Percentiles rank a stretch among this genome's conserved stretches.
phyloP scores from a whole-genome alignment of 1,140 invertebrate genomes.

The Macrobrachium nipponense region DNA sequence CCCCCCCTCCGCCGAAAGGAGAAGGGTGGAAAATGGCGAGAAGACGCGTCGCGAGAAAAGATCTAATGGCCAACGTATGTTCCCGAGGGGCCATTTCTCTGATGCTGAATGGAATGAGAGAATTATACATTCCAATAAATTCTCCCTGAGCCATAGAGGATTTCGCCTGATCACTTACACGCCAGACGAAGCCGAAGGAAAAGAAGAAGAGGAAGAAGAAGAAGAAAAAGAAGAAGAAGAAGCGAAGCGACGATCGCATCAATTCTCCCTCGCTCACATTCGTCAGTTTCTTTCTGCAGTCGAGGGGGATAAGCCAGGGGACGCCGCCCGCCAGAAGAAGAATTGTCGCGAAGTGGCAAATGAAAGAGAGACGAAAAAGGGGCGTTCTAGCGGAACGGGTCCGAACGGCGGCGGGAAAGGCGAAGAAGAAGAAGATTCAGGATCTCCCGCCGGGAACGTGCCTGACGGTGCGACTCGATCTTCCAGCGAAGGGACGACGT shows the following conservation, averaged over 20 bases:
- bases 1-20: too few species aligned
- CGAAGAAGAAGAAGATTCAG: neutral
- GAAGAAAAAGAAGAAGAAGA: conserved; percentile 2
- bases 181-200: too few species aligned
- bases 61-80: too few species aligned
- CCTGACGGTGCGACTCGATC: neutral
- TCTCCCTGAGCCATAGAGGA: neutral
- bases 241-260: neutral
- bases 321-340: too few species aligned
- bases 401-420: too few species aligned
- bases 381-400: neutral
- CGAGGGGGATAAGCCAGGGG: too few species aligned
- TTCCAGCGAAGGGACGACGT: neutral
- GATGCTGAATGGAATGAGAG: neutral
- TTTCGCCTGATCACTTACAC: neutral
- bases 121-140: neutral
- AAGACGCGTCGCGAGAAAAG: too few species aligned
- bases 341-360: neutral
- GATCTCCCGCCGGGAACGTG: neutral
- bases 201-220: too few species aligned
- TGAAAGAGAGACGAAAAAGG: neutral
- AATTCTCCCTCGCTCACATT: too few species aligned
- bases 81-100: neutral
- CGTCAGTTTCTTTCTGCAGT: too few species aligned
- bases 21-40: too few species aligned